Base-by-base conservation (phyloP, 2,888 invertebrate genomes). In the Ptilodon capucinus region DNA sequence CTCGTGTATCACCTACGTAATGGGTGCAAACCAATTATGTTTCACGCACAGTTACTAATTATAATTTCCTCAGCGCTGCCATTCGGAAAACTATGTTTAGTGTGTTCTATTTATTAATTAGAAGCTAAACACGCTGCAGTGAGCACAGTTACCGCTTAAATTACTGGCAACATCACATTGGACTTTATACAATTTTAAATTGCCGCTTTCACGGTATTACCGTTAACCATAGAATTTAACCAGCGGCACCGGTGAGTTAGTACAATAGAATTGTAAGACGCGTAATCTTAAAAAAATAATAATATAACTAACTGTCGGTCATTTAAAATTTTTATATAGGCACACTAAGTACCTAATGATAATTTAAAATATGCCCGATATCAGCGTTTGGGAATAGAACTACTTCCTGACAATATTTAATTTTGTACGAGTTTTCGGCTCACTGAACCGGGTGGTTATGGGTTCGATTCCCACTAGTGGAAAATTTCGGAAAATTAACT, bases 81-180 rank as follows among this genome's bases (percentile, higher is more conserved):
- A 75, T 77, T 75, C 75, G 75, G 76, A 79, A 78, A 76, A 79
- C 71, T 81, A 78, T 79, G 77, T 78, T 79, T 79, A 76, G 76
- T 68, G 65, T 78, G 77, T 74, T 79, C 76, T 73, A 77, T 80
- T 81, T 77, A 79, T 71, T 79, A 81, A 82, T 81, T 79, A 78
- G 74, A 57, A 57, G 71, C 62, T 70, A 68, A 76, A 73, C 70
- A 74, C 72, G 74, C 71, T 74, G 74, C 74, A 69, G 67, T 71
- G 71, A 74, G 54, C 72, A 68, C 71, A 63, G 74, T 71, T 74
- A 61, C 56, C 60, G 50, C 63, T 66, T 68, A 62, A 65, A 59
- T 67, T 60, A 44, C 60, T 61, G 48, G 45, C 57, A 70, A 64
- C 60, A 64, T 65, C 60, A 60, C 64, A 64, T 57, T 62, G 53